phyloP scores from a whole-genome alignment of 2,888 invertebrate genomes.

The Fragum fragum region DNA sequence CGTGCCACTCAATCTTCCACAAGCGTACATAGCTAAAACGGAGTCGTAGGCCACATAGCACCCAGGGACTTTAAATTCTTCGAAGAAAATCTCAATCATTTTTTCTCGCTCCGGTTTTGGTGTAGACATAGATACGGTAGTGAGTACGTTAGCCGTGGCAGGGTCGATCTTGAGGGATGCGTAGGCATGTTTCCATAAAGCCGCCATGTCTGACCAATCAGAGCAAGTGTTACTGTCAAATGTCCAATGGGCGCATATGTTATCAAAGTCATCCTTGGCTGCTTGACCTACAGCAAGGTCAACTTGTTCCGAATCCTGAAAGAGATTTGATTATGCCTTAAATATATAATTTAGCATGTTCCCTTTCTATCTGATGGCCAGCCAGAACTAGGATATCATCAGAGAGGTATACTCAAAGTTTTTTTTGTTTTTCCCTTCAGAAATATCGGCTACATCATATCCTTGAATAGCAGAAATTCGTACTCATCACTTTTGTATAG shows the following conservation, averaged over 20 bases:
- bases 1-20: slow-evolving; percentile 19
- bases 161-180: background rate
- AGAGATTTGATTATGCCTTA: too few relatives aligned
- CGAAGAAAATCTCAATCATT: slow-evolving; percentile 98
- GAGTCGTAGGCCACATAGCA: slow-evolving; percentile 94
- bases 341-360: too few relatives aligned
- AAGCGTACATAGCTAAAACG: slow-evolving; percentile 19
- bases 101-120: slow-evolving; percentile 98
- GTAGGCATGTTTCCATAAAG: slow-evolving; percentile 19
- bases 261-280: slow-evolving; percentile 9
- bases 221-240: background rate
- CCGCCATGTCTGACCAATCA: slow-evolving; percentile 15
- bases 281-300: slow-evolving; percentile 1
- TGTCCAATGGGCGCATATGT: slow-evolving; percentile 1
- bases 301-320: background rate
- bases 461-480: too few relatives aligned
- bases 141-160: slow-evolving; percentile 5
- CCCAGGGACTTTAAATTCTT: slow-evolving; percentile 99
- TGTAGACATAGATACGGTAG: slow-evolving; percentile 99
- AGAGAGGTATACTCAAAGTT: too few relatives aligned
- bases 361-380: too few relatives aligned
- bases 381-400: too few relatives aligned
- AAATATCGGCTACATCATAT: too few relatives aligned
- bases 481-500: too few relatives aligned
- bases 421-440: too few relatives aligned